phyloP scores from a whole-genome alignment of 2,113 vertebrate genomes.

The Agapornis roseicollis region DNA sequence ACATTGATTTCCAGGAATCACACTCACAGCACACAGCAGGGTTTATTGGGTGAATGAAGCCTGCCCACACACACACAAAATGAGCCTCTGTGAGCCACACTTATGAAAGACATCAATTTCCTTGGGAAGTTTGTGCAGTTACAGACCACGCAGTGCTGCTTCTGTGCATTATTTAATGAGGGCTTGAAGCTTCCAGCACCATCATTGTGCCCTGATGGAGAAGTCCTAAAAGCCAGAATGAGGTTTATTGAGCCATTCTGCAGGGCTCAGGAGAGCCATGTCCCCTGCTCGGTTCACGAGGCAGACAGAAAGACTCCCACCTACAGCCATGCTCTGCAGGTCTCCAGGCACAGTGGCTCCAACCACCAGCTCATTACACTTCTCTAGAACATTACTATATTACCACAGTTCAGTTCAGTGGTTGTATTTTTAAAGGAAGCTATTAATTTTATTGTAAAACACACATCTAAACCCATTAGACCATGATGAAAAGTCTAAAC shows the following conservation, averaged over 20 bases:
- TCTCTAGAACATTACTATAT: background rate
- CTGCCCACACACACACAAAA: background rate
- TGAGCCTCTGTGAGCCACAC: background rate
- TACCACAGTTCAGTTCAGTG: background rate
- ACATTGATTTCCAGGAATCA: constrained; percentile 8
- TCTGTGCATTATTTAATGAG: background rate
- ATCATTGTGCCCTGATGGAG: background rate
- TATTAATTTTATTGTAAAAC: constrained; percentile 37
- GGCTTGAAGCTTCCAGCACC: background rate
- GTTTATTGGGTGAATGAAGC: background rate
- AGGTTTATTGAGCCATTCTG: background rate
- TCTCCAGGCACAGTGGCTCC: background rate
- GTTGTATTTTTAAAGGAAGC: background rate
- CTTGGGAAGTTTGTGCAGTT: background rate
- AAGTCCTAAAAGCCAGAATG: background rate
- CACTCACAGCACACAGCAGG: background rate
- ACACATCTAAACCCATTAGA: background rate
- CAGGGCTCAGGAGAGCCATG: background rate
- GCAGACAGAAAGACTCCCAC: background rate
- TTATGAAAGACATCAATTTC: background rate
- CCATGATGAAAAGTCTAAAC: background rate
- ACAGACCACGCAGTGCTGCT: background rate
- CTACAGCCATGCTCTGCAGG: background rate
- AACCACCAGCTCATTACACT: background rate
- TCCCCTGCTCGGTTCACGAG: background rate